These are phyloP conservation scores for Lasioglossum pauxillum DNA, from an alignment of 2,888 invertebrate species.

Conservation along the genomic window DNA sequence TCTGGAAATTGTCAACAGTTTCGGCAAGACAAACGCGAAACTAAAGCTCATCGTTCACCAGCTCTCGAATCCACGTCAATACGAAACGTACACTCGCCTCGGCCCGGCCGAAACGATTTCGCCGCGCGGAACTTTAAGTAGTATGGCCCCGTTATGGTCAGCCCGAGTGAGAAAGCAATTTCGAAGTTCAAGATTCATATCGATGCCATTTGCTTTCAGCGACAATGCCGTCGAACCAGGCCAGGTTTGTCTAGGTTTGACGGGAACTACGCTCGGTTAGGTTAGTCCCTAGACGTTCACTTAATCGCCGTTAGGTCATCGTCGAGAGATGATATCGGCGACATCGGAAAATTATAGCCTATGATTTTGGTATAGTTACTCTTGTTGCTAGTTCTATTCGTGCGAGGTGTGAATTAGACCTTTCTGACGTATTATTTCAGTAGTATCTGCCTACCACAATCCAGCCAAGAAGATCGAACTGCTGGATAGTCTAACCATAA, in stretches of 20 bases:
- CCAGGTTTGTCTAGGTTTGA: background rate
- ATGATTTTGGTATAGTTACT: background rate
- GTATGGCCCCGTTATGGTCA: slow-evolving; percentile 9
- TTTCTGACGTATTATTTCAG: background rate
- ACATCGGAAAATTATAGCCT: background rate
- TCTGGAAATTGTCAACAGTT: slow-evolving; percentile 7
- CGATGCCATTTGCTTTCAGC: background rate
- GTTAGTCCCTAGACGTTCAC: background rate
- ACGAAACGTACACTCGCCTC: background rate
- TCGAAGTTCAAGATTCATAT: slow-evolving; percentile 7
- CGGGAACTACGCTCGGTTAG: background rate
- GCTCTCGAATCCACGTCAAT: background rate
- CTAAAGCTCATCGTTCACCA: background rate
- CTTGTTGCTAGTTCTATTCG: background rate
- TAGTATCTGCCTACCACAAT: background rate
- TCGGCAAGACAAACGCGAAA: background rate
- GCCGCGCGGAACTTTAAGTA: slow-evolving; percentile 23
- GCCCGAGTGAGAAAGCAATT: background rate
- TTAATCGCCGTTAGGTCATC: slow-evolving; percentile 6
- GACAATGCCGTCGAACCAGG: background rate
- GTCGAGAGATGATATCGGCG: background rate
- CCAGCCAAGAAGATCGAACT: background rate
- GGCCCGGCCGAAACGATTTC: background rate
- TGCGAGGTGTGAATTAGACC: background rate
- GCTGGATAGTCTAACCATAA: no score